Conservation (phyloP, 2,113 vertebrate species). For the Misgurnus mizolepis region DNA sequence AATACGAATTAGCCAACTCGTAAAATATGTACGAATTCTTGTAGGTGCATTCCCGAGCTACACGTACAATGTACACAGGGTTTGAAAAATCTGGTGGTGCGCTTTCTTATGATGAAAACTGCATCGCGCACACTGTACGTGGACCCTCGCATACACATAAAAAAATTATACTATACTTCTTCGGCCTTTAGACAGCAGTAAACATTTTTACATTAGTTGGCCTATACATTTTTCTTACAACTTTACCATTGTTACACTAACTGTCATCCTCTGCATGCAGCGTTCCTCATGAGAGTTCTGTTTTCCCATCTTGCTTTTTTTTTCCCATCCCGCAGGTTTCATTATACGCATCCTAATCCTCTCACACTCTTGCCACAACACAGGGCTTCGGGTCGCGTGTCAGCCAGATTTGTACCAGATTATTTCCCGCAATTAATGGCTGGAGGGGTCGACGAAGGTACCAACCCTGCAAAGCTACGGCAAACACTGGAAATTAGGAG, state of each 20-base stretch:
- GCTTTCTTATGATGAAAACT: too few species aligned
- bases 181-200: neutral
- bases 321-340: slow-evolving; percentile 39
- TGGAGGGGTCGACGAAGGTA: slow-evolving; percentile 87
- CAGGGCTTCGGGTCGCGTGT: slow-evolving; percentile 99
- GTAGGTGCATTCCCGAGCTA: too few species aligned
- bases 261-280: neutral
- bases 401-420: slow-evolving; percentile 99
- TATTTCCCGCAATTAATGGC: slow-evolving; percentile 99
- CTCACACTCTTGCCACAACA: slow-evolving; percentile 87
- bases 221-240: neutral
- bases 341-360: slow-evolving; percentile 99
- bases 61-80: too few species aligned
- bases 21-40: too few species aligned
- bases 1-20: too few species aligned
- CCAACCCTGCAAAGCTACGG: slow-evolving; percentile 97
- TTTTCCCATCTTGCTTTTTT: neutral
- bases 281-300: neutral
- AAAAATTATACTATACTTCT: too few species aligned
- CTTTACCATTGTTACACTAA: neutral
- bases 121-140: too few species aligned
- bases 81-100: too few species aligned
- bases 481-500: slow-evolving; percentile 99
- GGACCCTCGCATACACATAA: too few species aligned
- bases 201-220: neutral